phyloP scores from a whole-genome alignment of 2,113 vertebrate species.

The Uropsilus gracilis region DNA sequence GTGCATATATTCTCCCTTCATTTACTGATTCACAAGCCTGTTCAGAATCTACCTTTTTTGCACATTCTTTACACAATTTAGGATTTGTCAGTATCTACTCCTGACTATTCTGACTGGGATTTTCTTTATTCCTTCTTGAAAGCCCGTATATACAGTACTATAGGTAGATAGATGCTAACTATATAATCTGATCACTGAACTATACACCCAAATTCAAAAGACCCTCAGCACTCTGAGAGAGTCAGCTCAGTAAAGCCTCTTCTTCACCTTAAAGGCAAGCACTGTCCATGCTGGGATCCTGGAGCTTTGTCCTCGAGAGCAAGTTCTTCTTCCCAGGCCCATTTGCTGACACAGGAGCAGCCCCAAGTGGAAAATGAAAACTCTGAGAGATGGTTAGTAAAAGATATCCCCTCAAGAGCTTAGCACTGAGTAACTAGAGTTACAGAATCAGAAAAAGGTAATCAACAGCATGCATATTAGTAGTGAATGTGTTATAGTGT shows the following conservation, averaged over 20 bases:
- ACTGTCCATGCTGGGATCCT: background rate
- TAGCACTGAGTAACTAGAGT: background rate
- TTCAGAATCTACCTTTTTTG: background rate
- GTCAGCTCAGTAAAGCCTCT: background rate
- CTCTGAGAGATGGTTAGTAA: background rate
- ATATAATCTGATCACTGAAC: background rate
- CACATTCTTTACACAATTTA: background rate
- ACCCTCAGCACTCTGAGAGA: background rate
- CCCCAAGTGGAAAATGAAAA: background rate
- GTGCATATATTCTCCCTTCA: background rate
- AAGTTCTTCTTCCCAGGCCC: background rate
- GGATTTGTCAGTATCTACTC: background rate
- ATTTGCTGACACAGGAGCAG: background rate
- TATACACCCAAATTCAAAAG: background rate
- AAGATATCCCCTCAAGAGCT: background rate
- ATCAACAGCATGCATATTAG: background rate
- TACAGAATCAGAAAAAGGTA: background rate
- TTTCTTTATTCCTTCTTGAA: conserved; percentile 29
- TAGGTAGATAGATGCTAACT: background rate
- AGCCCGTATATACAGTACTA: background rate
- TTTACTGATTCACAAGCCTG: background rate
- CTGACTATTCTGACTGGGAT: background rate
- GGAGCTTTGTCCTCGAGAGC: background rate
- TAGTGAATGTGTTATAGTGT: background rate
- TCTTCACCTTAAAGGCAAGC: background rate